A percentile compares a stretch with the other conserved stretches of the same genome.
Evolutionary conservation across 2,888 invertebrate species (phyloP).

Genomic region (Epiblema foenella): DNA sequence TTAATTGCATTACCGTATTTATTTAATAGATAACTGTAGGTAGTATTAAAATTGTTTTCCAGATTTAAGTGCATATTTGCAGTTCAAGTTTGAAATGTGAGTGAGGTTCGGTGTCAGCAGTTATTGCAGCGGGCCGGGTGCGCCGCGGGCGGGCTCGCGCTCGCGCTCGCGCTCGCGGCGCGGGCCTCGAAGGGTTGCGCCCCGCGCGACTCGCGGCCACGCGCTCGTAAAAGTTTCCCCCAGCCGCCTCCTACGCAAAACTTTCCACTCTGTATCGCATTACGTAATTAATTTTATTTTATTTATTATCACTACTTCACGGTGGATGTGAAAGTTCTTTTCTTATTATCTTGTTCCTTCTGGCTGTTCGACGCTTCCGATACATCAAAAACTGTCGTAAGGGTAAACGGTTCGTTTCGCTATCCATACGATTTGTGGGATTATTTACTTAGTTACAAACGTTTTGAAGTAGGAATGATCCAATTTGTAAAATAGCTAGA

Average conservation of each 20-base stretch:
- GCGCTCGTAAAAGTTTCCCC: slow-evolving; percentile 62
- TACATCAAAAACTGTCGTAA: background rate
- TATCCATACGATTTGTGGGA: background rate
- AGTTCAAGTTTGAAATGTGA: background rate
- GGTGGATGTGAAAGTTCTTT: slow-evolving; percentile 60
- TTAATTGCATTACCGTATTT: no score
- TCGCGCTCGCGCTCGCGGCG: background rate
- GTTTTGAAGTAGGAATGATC: background rate
- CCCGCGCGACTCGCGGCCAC: slow-evolving; percentile 20
- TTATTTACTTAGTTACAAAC: no score
- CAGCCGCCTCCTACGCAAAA: slow-evolving; percentile 55
- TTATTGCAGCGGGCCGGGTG: no score
- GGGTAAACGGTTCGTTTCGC: background rate
- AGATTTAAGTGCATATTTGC: background rate
- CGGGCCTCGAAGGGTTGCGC: slow-evolving; percentile 23
- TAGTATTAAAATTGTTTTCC: no score
- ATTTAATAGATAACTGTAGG: background rate
- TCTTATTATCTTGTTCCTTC: slow-evolving; percentile 48
- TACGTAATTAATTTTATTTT: slow-evolving; percentile 70
- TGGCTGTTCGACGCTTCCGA: background rate
- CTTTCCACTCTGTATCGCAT: slow-evolving; percentile 71
- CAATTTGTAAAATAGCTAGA: no score
- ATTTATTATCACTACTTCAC: slow-evolving; percentile 57
- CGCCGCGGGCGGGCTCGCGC: no score
- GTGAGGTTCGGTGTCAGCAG: background rate